Evolutionary conservation across 2,888 invertebrate genomes (phyloP).

Genomic region (Allygus modestus): DNA sequence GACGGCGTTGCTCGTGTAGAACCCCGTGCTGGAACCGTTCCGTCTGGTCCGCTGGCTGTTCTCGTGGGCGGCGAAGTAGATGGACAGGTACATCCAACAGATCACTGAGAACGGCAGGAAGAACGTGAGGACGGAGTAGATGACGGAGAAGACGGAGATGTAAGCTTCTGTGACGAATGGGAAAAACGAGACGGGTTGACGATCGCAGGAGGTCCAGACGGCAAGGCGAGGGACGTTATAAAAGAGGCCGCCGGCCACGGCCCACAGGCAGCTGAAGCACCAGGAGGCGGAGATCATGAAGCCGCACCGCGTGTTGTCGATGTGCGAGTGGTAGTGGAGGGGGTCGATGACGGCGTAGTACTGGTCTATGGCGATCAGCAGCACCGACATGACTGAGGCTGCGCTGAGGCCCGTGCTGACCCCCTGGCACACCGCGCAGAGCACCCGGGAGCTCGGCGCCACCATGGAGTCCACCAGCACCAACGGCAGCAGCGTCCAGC

Average conservation of each 20-base stretch:
- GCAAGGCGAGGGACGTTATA: slow-evolving; percentile 73
- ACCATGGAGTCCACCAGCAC: slow-evolving; percentile 71
- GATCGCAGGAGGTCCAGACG: slow-evolving; percentile 75
- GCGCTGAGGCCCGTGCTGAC: slow-evolving; percentile 79
- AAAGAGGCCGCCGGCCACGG: slow-evolving; percentile 73
- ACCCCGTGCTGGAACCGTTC: slow-evolving; percentile 77
- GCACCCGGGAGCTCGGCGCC: slow-evolving; percentile 70
- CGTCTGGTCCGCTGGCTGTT: slow-evolving; percentile 81
- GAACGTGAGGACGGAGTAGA: slow-evolving; percentile 76
- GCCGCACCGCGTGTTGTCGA: slow-evolving; percentile 76
- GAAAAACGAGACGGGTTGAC: not conserved
- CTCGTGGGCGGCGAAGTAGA: slow-evolving; percentile 86
- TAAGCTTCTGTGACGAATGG: slow-evolving; percentile 71
- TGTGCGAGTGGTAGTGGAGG: slow-evolving; percentile 79
- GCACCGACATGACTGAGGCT: slow-evolving; percentile 80
- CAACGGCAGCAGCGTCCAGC: slow-evolving; percentile 74
- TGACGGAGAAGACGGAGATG: slow-evolving; percentile 75
- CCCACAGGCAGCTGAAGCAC: slow-evolving; percentile 75
- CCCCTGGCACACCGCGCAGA: slow-evolving; percentile 80
- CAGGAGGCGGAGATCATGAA: slow-evolving; percentile 76
- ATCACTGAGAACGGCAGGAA: slow-evolving; percentile 80
- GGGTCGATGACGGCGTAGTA: slow-evolving; percentile 83
- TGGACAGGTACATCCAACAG: slow-evolving; percentile 85
- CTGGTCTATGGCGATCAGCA: slow-evolving; percentile 81
- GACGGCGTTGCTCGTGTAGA: slow-evolving; percentile 74